Percentiles rank a stretch among this genome's conserved stretches.
Evolutionary conservation across 2,113 vertebrate species (phyloP).

Genomic region (Upupa epops): DNA sequence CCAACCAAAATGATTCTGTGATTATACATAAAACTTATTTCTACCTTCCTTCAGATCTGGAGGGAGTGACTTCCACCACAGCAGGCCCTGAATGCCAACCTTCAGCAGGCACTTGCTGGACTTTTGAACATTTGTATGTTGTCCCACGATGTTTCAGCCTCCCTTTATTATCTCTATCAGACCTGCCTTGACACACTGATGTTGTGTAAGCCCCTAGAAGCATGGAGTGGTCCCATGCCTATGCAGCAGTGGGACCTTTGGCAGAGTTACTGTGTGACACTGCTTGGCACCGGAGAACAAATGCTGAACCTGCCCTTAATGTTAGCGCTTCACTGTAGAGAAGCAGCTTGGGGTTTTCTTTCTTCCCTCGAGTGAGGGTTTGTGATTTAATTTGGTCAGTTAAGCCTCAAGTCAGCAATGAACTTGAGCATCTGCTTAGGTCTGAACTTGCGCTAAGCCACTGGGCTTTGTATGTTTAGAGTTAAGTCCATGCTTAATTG

Average conservation of each 20-base stretch:
- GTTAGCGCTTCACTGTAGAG: not conserved
- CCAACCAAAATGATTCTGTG: too few relatives aligned
- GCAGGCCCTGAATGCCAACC: not conserved
- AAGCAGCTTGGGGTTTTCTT: not conserved
- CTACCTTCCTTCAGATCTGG: not conserved
- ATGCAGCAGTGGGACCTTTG: not conserved
- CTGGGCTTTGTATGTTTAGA: not conserved
- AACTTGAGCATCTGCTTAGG: not conserved
- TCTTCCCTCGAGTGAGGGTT: not conserved
- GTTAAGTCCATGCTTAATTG: conserved; percentile 29
- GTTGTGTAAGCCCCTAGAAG: not conserved
- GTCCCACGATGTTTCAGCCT: rapidly evolving
- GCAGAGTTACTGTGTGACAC: not conserved
- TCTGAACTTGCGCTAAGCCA: not conserved
- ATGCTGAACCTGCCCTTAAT: not conserved
- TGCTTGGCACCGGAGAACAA: not conserved
- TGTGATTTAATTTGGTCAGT: not conserved
- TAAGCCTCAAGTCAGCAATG: conserved; percentile 26
- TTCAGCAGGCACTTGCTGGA: not conserved
- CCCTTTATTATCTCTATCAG: not conserved
- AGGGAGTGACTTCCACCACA: not conserved
- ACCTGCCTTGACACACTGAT: not conserved
- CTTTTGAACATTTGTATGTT: not conserved
- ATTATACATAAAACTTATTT: not conserved
- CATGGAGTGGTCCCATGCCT: not conserved